These are phyloP conservation scores for Dasypogon diadema DNA, from an alignment of 2,888 invertebrate species.

Conservation along the genomic window DNA sequence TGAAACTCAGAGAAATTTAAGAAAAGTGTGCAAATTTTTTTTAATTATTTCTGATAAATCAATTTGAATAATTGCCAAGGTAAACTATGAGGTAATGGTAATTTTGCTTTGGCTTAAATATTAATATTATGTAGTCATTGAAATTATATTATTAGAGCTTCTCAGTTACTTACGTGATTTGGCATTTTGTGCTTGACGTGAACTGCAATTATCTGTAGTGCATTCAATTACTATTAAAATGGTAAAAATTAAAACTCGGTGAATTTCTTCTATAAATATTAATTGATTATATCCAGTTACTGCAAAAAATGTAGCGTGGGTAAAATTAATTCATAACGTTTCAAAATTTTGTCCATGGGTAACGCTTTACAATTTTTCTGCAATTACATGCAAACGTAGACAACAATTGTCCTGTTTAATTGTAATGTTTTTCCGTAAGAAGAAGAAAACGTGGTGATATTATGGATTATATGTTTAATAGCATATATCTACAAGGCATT, in stretches of 20 bases:
- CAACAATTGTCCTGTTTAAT: too few relatives aligned
- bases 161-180: conserved; percentile 25
- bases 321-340: too few relatives aligned
- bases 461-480: too few relatives aligned
- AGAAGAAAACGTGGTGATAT: too few relatives aligned
- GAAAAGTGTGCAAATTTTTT: neutral
- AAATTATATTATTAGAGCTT: neutral
- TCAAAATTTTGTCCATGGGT: too few relatives aligned
- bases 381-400: too few relatives aligned
- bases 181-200: neutral
- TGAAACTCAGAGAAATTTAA: conserved; percentile 39
- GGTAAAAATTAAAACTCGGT: neutral
- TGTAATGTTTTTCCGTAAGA: too few relatives aligned
- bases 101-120: conserved; percentile 43
- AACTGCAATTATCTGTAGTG: conserved; percentile 37
- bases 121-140: conserved; percentile 2
- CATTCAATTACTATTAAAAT: conserved; percentile 42
- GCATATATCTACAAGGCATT: too few relatives aligned
- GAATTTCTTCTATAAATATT: neutral
- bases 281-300: neutral
- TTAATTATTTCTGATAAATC: neutral
- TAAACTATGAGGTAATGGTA: neutral
- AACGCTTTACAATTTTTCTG: too few relatives aligned
- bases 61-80: neutral
- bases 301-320: too few relatives aligned